Evolutionary conservation across 2,113 vertebrate species (phyloP), one percentile per base, ranked within the genome.

Genomic region (Eptatretus burgeri): DNA sequence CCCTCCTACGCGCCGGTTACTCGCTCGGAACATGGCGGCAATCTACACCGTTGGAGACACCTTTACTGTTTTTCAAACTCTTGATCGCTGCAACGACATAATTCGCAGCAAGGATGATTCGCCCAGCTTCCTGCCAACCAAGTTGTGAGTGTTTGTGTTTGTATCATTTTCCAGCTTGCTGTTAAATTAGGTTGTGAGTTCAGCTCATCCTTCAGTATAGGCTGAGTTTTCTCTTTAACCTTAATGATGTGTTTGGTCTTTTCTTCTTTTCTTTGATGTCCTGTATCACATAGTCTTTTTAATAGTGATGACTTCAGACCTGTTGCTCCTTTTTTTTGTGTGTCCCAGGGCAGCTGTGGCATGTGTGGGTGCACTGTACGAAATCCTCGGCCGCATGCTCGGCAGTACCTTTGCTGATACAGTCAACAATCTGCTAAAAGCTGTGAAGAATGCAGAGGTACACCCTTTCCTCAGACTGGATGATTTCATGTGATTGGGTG

Each of bases 51-150:
- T 86, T 63, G 91, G 89, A 2, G 91, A 98, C 73, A 94, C 89
- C 0, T 98, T 87, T 67, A 91, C 89, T 8, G 85, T 96, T 69
- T 98, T 98, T 71, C 89, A 98, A 71, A 98, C 89, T 0, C 76
- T 98, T 68, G 91, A 98, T 76, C 93, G 88, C 73, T 98, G 91
- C 74, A 98, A 98, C 14, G 89, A 98, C 50, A 91, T 98, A 67
- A 89, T 91, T 71, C 88, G 79, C 72, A 96, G 74, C 78, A 98
- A 94, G 71, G 91, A 98, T 70, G 91, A 98, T 70, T 87, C 88
- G 11, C 74, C 86, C 20, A 76, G 84, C 13, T 96, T 88, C 70
- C 70, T 96, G 63, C 84, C 85, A 65, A 98, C 88, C 52, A 98
- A 98, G 75, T 74, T 95, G 91, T 98, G 75, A 80, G 87, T 76